These are phyloP conservation scores for Pluvialis apricaria DNA, from an alignment of 2,113 vertebrate genomes.

Conservation along the genomic window DNA sequence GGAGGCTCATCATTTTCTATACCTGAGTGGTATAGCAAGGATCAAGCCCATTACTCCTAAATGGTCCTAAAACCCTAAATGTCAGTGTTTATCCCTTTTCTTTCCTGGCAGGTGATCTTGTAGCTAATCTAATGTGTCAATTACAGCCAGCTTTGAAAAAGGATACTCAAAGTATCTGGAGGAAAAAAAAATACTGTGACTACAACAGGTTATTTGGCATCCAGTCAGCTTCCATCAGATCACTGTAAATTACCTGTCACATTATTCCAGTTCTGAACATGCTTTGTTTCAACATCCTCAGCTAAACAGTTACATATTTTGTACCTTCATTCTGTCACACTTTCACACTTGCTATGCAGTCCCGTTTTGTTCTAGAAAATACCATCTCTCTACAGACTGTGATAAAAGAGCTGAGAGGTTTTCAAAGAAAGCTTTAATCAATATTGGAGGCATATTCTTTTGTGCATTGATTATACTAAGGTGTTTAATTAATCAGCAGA, in stretches of 20 bases:
- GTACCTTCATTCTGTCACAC: slow-evolving; percentile 11
- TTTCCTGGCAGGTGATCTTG: background rate
- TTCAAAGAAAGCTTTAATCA: slow-evolving; percentile 43
- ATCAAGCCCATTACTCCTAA: background rate
- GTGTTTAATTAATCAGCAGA: slow-evolving; percentile 47
- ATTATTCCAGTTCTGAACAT: background rate
- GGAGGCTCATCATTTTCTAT: background rate
- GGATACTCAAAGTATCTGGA: background rate
- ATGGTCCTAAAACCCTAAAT: background rate
- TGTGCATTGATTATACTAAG: slow-evolving; percentile 3
- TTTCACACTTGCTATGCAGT: background rate
- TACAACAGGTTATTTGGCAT: slow-evolving; percentile 31
- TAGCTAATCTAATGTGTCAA: slow-evolving; percentile 20
- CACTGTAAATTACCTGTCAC: slow-evolving; percentile 31
- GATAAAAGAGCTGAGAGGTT: background rate
- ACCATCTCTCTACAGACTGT: background rate
- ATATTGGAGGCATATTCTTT: background rate
- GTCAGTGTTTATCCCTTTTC: background rate
- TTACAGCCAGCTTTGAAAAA: slow-evolving; percentile 1
- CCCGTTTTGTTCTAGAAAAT: slow-evolving; percentile 43
- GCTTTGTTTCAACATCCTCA: slow-evolving; percentile 33
- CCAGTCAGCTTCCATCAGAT: slow-evolving; percentile 36
- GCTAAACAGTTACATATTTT: slow-evolving; percentile 31
- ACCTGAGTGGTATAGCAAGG: background rate
- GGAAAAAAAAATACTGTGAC: background rate